phyloP scores from a whole-genome alignment of 2,113 vertebrate genomes.

The Meles meles region DNA sequence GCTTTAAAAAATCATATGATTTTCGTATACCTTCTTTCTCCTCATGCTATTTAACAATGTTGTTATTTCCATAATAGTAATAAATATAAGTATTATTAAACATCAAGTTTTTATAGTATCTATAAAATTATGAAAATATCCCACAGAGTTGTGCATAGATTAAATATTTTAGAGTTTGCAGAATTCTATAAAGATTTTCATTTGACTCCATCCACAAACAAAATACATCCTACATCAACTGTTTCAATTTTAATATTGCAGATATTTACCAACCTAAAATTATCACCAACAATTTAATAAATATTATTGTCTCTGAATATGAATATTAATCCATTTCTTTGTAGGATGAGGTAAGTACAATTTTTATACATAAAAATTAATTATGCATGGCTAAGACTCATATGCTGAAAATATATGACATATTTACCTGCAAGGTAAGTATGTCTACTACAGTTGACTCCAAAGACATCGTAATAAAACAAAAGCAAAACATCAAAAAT shows the following conservation, averaged over 20 bases:
- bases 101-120: background rate
- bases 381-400: background rate
- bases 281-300: background rate
- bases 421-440: background rate
- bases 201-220: background rate
- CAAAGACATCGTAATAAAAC: background rate
- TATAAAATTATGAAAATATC: background rate
- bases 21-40: background rate
- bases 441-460: background rate
- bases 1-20: background rate
- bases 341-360: background rate
- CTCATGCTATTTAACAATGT: background rate
- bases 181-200: background rate
- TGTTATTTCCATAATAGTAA: background rate
- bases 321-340: background rate
- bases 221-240: background rate
- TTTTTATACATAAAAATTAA: background rate
- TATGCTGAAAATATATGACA: background rate
- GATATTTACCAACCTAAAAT: background rate
- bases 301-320: background rate
- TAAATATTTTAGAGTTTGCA: background rate
- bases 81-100: background rate
- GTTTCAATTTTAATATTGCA: background rate
- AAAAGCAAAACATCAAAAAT: background rate
- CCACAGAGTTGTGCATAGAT: background rate